Evolutionary conservation across 2,888 invertebrate species (phyloP), one percentile per base, ranked within the genome.

Genomic region (Drosophila birchii): DNA sequence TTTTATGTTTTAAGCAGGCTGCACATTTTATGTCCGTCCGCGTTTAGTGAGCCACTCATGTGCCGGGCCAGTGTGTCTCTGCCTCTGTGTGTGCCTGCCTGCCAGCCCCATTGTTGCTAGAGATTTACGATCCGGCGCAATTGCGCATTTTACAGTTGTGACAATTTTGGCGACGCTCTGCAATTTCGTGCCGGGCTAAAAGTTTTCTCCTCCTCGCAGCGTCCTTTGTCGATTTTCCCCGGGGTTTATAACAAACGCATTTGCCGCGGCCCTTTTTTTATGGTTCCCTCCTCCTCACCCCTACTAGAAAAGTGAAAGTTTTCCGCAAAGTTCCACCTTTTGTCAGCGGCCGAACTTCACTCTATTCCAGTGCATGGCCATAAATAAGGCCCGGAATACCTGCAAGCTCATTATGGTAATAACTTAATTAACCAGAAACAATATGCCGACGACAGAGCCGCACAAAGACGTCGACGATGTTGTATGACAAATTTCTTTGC

Each of bases 401-500:
- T 80, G 85, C 85, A 84, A 84, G 86, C 86, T 86, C 89, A 86
- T 86, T 86, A 86, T 89, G 80, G 89, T 86, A 89, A 86, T 87
- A 86, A 87, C 89, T 86, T 89, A 86, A 86, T 86, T 86, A 86
- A 86, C 86, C 89, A 78, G 86, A 85, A 87, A 86, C 87, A 89
- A 86, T 90, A 86, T 86, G 86, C 83, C 78, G 70, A 64, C 75
- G 67, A 75, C 76, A 55, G 38, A 39, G 57, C 55, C 49, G 56
- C 55, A 72, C 62, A 66, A 59, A 72, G 66, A 66, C 66, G 75
- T 32, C 75, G 54, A 66, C 72, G 51, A 57, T 67, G 75, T 78
- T 61, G 80, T 84, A 90, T 90, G 91, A 90, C 90, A 90, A 91
- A 90, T 91, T 91, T 89, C 83, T 80, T 79, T 78, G 86, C 73